phyloP scores from a whole-genome alignment of 2,888 invertebrate genomes.

The Polyploca ridens region DNA sequence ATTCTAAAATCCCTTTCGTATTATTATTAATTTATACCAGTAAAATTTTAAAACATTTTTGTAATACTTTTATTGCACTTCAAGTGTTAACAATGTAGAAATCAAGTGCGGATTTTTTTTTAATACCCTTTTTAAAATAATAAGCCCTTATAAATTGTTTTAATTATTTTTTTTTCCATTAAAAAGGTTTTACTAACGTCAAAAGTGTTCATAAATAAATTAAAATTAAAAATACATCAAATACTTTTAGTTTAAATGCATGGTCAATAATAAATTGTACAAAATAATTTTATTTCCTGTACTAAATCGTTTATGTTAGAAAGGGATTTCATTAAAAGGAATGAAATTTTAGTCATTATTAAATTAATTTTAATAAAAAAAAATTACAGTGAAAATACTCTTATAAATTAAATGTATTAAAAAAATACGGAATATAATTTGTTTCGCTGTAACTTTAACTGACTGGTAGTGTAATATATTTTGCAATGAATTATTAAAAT shows the following conservation, averaged over 20 bases:
- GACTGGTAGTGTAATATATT: neutral
- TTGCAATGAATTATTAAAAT: neutral
- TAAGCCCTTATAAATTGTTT: too few relatives aligned
- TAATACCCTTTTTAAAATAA: too few relatives aligned
- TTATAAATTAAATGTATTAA: neutral
- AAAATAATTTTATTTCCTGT: too few relatives aligned
- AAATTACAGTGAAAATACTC: too few relatives aligned
- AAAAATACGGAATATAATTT: too few relatives aligned
- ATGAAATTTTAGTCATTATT: slow-evolving; percentile 2
- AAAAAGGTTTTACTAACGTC: too few relatives aligned
- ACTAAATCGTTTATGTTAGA: neutral
- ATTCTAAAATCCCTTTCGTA: slow-evolving; percentile 45
- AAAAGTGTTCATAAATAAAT: neutral
- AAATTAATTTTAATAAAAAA: neutral
- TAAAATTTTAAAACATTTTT: neutral
- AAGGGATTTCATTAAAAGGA: neutral
- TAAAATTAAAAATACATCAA: neutral
- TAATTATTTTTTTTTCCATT: too few relatives aligned
- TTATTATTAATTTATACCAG: neutral
- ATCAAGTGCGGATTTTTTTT: too few relatives aligned
- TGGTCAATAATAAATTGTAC: too few relatives aligned
- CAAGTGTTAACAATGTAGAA: too few relatives aligned
- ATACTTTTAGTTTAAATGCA: too few relatives aligned
- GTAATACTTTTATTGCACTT: neutral
- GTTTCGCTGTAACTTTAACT: too few relatives aligned